Evolutionary conservation across 2,113 vertebrate genomes (phyloP), one percentile per base, ranked within the genome.

Genomic region (Mormyrus lacerda): DNA sequence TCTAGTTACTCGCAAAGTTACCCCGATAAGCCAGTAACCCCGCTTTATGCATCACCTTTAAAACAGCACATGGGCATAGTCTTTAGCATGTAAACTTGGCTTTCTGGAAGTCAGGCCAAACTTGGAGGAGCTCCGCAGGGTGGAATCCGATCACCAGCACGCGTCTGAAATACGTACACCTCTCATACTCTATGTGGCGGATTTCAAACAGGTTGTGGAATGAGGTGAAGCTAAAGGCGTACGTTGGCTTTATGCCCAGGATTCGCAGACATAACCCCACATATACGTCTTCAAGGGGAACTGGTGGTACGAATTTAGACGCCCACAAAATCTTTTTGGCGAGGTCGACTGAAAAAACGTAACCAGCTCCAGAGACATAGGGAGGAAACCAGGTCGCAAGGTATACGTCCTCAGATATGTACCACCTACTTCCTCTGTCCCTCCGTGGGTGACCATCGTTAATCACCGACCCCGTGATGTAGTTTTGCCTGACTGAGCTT

Each of bases 211-310:
- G 5, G 0, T 94, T 95, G 53, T 85, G 79, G 0, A 95, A 90
- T 24, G 91, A 87, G 3, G 91, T 3, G 0, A 53, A 24, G 3
- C 87, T 93, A 53, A 93, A 61, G 0, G 55, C 0, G n/a, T 94
- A 96, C 24, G 84, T 89, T 0, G 95, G 95, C 55, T 13, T 88
- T 10, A 97, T 1, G 0, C 92, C 93, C 82, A 96, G 27, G 0
- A 93, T 91, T 0, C 87, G 88, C 84, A 97, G 90, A 88, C 96
- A 97, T 87, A 96, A 21, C 0, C 97, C 97, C n/a, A 97, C 90
- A 27, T 97, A 98, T 0, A 95, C 94, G 0, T 98, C 97, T 88
- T 98, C 97, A 89, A 97, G 91, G 24, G 96, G 94, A 73, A 98
- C 89, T 3, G 89, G 0, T 0, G 35, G 91, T 24, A 95, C 86